These are phyloP conservation scores for Gordius sp. DNA, from an alignment of 2,888 invertebrate species.

Conservation along the genomic window DNA sequence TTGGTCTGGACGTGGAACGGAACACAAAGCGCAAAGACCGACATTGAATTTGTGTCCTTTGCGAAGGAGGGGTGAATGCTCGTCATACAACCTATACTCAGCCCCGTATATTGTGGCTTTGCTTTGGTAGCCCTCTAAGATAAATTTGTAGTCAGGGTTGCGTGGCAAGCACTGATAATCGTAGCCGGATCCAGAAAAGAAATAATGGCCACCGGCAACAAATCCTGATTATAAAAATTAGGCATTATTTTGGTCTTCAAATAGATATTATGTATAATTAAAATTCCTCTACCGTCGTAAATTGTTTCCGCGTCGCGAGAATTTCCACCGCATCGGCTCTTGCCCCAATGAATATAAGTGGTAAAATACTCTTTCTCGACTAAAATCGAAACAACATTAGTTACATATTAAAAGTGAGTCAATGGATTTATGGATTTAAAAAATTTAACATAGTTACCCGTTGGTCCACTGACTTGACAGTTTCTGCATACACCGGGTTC, in stretches of 20 bases:
- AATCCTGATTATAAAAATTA: too few relatives aligned
- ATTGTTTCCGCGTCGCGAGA: constrained; percentile 15
- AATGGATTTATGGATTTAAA: background rate
- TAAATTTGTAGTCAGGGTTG: constrained; percentile 14
- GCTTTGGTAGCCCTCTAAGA: constrained; percentile 7
- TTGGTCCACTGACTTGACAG: background rate
- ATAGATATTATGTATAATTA: too few relatives aligned
- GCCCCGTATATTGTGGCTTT: constrained; percentile 15
- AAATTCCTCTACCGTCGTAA: constrained; percentile 7
- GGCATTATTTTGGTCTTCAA: too few relatives aligned
- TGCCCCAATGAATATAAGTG: constrained; percentile 14
- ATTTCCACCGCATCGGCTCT: background rate
- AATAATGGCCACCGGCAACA: constrained; percentile 13
- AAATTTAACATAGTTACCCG: background rate
- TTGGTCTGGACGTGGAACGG: constrained; percentile 15
- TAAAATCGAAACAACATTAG: background rate
- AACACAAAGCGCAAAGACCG: constrained; percentile 12
- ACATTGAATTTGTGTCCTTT: constrained; percentile 17
- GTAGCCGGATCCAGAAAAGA: constrained; percentile 15
- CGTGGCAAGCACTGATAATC: constrained; percentile 13
- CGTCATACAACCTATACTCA: constrained; percentile 11
- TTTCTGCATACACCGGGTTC: constrained; percentile 14
- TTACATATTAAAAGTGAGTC: background rate
- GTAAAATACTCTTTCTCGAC: constrained; percentile 9
- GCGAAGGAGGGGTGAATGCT: constrained; percentile 7